phyloP scores from a whole-genome alignment of 2,888 invertebrate species.

The Chouioia cunea region DNA sequence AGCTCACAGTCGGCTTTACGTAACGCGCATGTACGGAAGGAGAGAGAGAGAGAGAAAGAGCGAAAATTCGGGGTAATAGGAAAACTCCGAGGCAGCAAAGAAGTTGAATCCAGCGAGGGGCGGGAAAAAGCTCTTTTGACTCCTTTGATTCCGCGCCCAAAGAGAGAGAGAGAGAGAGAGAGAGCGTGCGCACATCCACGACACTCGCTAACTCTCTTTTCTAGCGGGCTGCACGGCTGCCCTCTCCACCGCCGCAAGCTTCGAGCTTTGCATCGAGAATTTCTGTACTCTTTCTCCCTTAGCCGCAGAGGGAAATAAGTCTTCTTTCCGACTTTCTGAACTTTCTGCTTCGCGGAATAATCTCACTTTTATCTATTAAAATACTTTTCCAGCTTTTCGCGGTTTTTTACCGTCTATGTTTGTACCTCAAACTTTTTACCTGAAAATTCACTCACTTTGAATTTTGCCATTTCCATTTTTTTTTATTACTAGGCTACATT shows the following conservation, averaged over 20 bases:
- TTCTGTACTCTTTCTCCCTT: constrained; percentile 47
- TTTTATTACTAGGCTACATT: constrained; percentile 1
- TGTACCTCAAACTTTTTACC: not conserved
- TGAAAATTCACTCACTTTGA: not conserved
- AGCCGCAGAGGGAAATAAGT: constrained; percentile 35
- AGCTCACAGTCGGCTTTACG: not conserved
- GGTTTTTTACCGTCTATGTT: constrained; percentile 4
- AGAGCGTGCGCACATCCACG: constrained; percentile 16
- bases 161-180: constrained; percentile 44
- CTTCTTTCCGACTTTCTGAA: constrained; percentile 31
- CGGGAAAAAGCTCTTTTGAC: constrained; percentile 62
- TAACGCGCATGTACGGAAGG: not conserved
- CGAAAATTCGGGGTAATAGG: constrained; percentile 66
- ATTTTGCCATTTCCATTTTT: constrained; percentile 8
- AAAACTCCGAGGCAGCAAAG: constrained; percentile 65
- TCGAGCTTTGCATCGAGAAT: constrained; percentile 33
- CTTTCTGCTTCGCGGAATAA: constrained; percentile 39
- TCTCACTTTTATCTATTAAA: constrained; percentile 43
- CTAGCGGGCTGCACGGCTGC: too few species aligned
- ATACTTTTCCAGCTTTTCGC: constrained; percentile 21
- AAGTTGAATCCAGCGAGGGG: constrained; percentile 62
- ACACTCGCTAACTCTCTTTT: constrained; percentile 16
- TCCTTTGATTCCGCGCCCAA: constrained; percentile 62
- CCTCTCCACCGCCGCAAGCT: constrained; percentile 2
- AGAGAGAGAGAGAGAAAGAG: not conserved